Base-by-base conservation (phyloP, 2,888 invertebrate species). In the Agonum fuliginosum region DNA sequence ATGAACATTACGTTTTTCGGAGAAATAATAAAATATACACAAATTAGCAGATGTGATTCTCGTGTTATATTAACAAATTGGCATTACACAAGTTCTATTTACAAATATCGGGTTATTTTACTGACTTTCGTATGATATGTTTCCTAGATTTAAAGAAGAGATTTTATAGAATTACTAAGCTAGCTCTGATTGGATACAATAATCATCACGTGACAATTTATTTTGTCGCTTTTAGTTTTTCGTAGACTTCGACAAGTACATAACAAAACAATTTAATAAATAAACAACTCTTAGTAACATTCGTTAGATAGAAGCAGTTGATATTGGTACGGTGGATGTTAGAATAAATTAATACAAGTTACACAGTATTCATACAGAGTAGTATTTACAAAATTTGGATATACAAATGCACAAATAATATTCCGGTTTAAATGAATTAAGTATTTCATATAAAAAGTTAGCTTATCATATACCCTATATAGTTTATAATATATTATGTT, bases 401-500 rank as follows among this genome's bases (percentile, higher is more conserved):
- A 67, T 67, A 41, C 67, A 67, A 54, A 41, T 67, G 43, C 70
- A 46, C 70, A 62, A 46, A 73, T 73, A 41, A 73, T 73, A 70
- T 20, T 46, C 27, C 17, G 10, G 41, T 48, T 73, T 58, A 34
- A 75, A 75, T 34, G 46, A 75, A 75, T 75, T 75, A 75, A 67
- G 75, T 75, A 75, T 67, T 75, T 72, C 48, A 67, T 67, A 75
- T 73, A 75, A 67, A 75, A 75, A 67, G 58, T 75, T 75, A 75
- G 48, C 75, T 43, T 67, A 75, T 70, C 12, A 62, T 37, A 34
- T 75, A 72, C 54, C 72, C 54, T 72, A 72, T 34, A 37, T 46
- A 51, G 51, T 54, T 72, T 41, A 51, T 67, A 46, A 70, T 75
- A 75, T 75, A 75, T 65, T 67, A 67, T 67, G 51, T 75, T 30